phyloP scores from a whole-genome alignment of 2,888 invertebrate genomes.

The Coelopa pilipes region DNA sequence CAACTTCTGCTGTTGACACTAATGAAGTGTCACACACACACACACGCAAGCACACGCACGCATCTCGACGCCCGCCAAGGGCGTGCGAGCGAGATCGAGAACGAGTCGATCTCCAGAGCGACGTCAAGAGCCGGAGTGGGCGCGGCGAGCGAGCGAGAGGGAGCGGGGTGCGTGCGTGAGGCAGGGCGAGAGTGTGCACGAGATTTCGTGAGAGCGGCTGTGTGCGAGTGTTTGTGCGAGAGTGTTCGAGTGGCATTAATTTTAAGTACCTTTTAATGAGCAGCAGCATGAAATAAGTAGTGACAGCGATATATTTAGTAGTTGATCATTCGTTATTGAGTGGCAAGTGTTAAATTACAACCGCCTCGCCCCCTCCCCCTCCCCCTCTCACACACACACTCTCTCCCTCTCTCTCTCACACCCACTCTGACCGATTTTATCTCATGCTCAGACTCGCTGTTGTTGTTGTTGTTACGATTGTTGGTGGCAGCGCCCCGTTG shows the following conservation, averaged over 20 bases:
- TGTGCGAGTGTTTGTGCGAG: neutral
- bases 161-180: neutral
- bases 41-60: neutral
- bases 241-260: slow-evolving; percentile 33
- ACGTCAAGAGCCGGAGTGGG: neutral
- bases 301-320: slow-evolving; percentile 17
- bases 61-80: neutral
- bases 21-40: slow-evolving; percentile 40
- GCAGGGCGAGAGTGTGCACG: neutral
- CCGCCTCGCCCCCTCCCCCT: neutral
- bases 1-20: slow-evolving; percentile 33
- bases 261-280: slow-evolving; percentile 45
- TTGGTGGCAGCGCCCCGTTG: neutral
- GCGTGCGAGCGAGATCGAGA: neutral
- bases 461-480: slow-evolving; percentile 19
- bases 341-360: slow-evolving; percentile 28
- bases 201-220: slow-evolving; percentile 1
- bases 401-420: no score
- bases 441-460: neutral
- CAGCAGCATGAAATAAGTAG: slow-evolving; percentile 37
- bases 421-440: no score
- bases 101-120: neutral
- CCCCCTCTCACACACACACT: no score
- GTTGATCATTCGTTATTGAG: slow-evolving; percentile 25
- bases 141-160: neutral